These are phyloP conservation scores for Microcebus ravelobensis DNA, from an alignment of 2,113 vertebrate genomes.

Conservation along the genomic window DNA sequence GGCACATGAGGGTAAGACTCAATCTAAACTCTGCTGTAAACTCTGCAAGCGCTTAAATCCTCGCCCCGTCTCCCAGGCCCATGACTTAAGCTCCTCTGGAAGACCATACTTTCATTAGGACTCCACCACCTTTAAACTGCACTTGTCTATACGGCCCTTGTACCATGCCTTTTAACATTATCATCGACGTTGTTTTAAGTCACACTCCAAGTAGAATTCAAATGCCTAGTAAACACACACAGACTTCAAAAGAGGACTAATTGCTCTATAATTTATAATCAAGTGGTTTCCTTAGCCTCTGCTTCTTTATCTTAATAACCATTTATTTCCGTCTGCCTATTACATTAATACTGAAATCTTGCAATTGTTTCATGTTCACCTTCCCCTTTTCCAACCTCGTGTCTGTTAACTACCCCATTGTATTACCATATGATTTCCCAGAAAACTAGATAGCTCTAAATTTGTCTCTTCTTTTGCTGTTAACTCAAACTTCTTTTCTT, in stretches of 20 bases:
- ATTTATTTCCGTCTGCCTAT: slow-evolving; percentile 82
- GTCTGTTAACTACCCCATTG: slow-evolving; percentile 74
- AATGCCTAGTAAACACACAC: slow-evolving; percentile 64
- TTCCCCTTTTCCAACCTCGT: slow-evolving; percentile 71
- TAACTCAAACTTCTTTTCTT: slow-evolving; percentile 39
- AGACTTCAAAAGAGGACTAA: slow-evolving; percentile 77
- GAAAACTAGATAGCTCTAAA: slow-evolving; percentile 63
- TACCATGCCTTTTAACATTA: slow-evolving; percentile 65
- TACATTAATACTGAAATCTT: slow-evolving; percentile 79
- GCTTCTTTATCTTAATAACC: slow-evolving; percentile 83
- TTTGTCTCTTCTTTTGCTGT: slow-evolving; percentile 43
- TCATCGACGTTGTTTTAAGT: slow-evolving; percentile 72
- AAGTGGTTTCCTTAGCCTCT: slow-evolving; percentile 81
- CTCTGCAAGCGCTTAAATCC: slow-evolving; percentile 79
- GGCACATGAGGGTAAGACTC: slow-evolving; percentile 85
- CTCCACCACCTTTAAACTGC: slow-evolving; percentile 69
- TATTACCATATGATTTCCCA: background rate
- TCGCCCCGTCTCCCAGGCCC: slow-evolving; percentile 63
- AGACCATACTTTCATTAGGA: slow-evolving; percentile 48
- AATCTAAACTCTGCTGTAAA: slow-evolving; percentile 85
- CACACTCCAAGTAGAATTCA: slow-evolving; percentile 69
- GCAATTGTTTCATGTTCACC: slow-evolving; percentile 73
- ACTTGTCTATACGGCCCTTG: background rate
- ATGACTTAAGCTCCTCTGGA: slow-evolving; percentile 61
- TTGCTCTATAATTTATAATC: slow-evolving; percentile 84